These are phyloP conservation scores for Dasysyrphus albostriatus DNA, from an alignment of 2,888 invertebrate genomes.

Conservation along the genomic window DNA sequence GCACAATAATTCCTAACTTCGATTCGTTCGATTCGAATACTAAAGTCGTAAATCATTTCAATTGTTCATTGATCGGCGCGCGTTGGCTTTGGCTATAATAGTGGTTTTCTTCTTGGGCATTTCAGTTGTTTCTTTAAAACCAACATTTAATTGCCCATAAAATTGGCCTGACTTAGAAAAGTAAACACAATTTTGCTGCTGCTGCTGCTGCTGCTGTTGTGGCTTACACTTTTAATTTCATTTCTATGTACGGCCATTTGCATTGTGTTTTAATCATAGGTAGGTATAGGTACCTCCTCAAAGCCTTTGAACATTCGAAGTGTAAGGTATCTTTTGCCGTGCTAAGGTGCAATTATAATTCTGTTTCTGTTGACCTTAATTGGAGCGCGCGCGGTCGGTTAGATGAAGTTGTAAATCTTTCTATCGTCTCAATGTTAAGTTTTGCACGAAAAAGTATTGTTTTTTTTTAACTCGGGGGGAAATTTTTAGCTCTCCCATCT, in stretches of 20 bases:
- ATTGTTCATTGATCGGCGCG: conserved; percentile 41
- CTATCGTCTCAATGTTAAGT: conserved; percentile 33
- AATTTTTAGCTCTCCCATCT: conserved; percentile 23
- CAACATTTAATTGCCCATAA: conserved; percentile 58
- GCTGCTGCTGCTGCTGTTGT: neutral
- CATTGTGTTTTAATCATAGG: neutral
- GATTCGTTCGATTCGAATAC: neutral
- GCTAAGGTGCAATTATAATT: conserved; percentile 51
- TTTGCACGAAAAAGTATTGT: conserved; percentile 55
- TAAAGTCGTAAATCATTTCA: conserved; percentile 48
- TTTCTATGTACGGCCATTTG: conserved; percentile 35
- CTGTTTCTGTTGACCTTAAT: conserved; percentile 63
- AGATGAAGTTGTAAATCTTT: conserved; percentile 25
- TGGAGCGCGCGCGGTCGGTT: conserved; percentile 49
- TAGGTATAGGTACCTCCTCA: neutral
- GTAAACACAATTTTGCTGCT: conserved; percentile 23
- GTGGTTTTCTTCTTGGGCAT: conserved; percentile 53
- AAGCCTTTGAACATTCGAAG: neutral
- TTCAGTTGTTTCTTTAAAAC: conserved; percentile 37
- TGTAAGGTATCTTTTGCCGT: conserved; percentile 32
- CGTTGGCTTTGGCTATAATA: neutral
- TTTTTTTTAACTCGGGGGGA: conserved; percentile 33
- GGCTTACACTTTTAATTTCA: conserved; percentile 63
- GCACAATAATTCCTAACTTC: conserved; percentile 8
- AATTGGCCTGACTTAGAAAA: conserved; percentile 27